Conservation (phyloP, 1,140 invertebrate species). For the Papilio machaon region DNA sequence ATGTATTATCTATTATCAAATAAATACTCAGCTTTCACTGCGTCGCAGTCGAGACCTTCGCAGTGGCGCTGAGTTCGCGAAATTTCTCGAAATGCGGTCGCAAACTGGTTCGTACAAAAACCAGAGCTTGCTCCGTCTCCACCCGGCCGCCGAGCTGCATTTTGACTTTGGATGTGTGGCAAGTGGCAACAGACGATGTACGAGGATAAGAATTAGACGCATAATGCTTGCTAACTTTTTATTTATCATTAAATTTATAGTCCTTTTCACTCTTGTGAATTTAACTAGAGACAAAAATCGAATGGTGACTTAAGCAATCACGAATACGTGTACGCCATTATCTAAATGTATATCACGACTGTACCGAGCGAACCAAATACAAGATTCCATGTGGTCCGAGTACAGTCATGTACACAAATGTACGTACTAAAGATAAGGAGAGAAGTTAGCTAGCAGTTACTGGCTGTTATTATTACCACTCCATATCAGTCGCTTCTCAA, state of each 20-base stretch:
- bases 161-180: background rate
- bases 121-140: background rate
- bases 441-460: background rate
- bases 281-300: too few relatives aligned
- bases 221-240: background rate
- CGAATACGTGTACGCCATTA: too few relatives aligned
- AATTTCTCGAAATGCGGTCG: conserved; percentile 13
- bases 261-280: background rate
- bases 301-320: too few relatives aligned
- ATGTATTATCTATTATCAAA: background rate
- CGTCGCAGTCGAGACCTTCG: background rate
- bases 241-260: background rate
- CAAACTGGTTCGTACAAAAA: conserved; percentile 19
- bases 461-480: background rate
- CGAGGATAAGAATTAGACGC: background rate
- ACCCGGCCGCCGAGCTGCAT: background rate
- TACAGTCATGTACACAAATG: background rate
- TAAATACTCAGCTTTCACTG: conserved; percentile 9
- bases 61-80: background rate
- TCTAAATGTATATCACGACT: background rate
- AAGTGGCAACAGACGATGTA: background rate
- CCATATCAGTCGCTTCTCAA: conserved; percentile 2
- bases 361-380: background rate
- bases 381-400: background rate
- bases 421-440: background rate